Evolutionary conservation across 2,113 vertebrate species (phyloP).

Genomic region (Coptodon bakossiorum): DNA sequence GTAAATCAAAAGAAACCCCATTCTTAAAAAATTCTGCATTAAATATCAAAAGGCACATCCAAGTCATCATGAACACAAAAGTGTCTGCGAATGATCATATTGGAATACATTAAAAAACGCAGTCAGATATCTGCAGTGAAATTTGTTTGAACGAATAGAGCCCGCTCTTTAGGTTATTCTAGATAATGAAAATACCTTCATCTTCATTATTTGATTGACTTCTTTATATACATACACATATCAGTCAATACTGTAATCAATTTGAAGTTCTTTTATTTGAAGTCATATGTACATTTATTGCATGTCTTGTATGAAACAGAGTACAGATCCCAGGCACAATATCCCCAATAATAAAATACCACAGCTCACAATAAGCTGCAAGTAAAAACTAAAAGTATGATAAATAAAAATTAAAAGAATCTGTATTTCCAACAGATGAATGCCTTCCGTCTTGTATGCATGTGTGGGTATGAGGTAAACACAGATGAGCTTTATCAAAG

Average conservation of each 20-base stretch:
- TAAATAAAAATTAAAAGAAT: background rate
- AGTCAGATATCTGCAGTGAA: background rate
- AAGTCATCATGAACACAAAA: slow-evolving; percentile 33
- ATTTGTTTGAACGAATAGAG: background rate
- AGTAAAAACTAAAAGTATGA: slow-evolving; percentile 14
- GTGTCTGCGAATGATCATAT: slow-evolving; percentile 48
- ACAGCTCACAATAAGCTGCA: slow-evolving; percentile 28
- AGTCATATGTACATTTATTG: slow-evolving; percentile 56
- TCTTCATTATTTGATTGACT: background rate
- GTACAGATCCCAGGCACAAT: slow-evolving; percentile 15
- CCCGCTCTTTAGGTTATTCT: background rate
- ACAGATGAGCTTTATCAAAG: background rate
- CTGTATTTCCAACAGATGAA: background rate
- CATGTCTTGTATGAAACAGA: slow-evolving; percentile 44
- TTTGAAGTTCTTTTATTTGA: background rate
- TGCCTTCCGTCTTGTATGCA: background rate
- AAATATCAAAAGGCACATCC: slow-evolving; percentile 63
- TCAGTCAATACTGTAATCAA: background rate
- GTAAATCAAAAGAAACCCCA: background rate
- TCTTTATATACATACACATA: accelerated
- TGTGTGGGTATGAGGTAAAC: slow-evolving; percentile 7
- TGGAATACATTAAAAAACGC: slow-evolving; percentile 24
- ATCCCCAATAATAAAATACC: slow-evolving; percentile 16
- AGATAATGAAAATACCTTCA: slow-evolving; percentile 8
- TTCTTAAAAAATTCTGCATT: slow-evolving; percentile 25